These are phyloP conservation scores for Fragum whitleyi DNA, from an alignment of 2,888 invertebrate species.

Conservation along the genomic window DNA sequence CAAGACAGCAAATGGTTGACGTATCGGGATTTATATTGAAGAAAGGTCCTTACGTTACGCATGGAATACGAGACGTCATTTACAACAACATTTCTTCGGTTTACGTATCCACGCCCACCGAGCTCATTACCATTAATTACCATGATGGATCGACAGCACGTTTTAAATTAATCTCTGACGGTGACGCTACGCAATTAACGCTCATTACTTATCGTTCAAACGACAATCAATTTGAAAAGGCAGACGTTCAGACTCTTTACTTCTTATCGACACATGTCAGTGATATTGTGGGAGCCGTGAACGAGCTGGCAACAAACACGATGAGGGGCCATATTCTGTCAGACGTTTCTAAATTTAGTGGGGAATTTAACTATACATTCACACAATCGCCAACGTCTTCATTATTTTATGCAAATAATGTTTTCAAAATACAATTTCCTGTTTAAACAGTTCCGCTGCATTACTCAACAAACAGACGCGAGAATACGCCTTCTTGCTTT, in stretches of 20 bases:
- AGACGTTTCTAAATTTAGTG: slow-evolving; percentile 34
- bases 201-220: slow-evolving; percentile 26
- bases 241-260: slow-evolving; percentile 38
- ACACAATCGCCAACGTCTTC: slow-evolving; percentile 38
- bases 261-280: slow-evolving; percentile 50
- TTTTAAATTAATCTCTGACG: slow-evolving; percentile 31
- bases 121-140: slow-evolving; percentile 30
- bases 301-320: slow-evolving; percentile 32
- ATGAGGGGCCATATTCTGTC: slow-evolving; percentile 17
- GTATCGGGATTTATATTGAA: slow-evolving; percentile 44
- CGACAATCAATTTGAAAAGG: neutral
- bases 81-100: slow-evolving; percentile 30
- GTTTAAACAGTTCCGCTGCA: no score
- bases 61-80: neutral
- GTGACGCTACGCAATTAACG: slow-evolving; percentile 35
- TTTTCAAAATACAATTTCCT: slow-evolving; percentile 44
- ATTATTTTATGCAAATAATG: slow-evolving; percentile 48
- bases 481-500: no score
- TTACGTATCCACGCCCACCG: slow-evolving; percentile 31
- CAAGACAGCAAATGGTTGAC: slow-evolving; percentile 33
- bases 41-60: neutral
- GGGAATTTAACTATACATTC: slow-evolving; percentile 35
- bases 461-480: no score
- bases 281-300: slow-evolving; percentile 53
- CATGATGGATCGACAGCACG: slow-evolving; percentile 46